Conservation (phyloP, 2,888 invertebrate species). For the Spodoptera picta region DNA sequence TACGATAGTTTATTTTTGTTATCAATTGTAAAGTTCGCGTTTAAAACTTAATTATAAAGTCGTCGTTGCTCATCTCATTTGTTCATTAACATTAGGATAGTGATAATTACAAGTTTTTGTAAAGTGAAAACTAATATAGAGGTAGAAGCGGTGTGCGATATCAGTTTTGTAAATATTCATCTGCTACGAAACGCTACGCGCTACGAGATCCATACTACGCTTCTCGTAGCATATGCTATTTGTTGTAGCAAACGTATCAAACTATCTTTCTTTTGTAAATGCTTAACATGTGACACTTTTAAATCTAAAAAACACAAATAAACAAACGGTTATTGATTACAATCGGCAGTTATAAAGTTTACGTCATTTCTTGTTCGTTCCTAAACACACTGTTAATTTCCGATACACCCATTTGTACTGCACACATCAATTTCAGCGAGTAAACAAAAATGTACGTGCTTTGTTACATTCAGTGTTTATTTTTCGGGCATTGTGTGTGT, state of each 20-base stretch:
- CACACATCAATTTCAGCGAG: constrained; percentile 60
- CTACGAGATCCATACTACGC: background rate
- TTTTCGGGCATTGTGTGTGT: constrained; percentile 54
- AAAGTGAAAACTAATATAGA: no score
- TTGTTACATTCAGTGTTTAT: constrained; percentile 58
- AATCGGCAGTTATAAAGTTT: constrained; percentile 25
- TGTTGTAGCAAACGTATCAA: constrained; percentile 1
- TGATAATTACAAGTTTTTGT: no score
- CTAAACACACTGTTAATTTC: constrained; percentile 60
- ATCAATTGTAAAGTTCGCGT: background rate
- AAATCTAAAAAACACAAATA: no score
- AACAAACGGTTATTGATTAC: constrained; percentile 23
- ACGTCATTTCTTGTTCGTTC: constrained; percentile 38
- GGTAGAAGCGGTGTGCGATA: no score
- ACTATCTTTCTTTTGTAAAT: no score
- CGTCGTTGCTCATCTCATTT: no score
- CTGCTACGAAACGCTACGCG: background rate
- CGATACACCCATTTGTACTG: constrained; percentile 54
- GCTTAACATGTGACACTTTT: no score
- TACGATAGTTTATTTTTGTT: constrained; percentile 15
- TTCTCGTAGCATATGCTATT: constrained; percentile 2
- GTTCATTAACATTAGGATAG: no score
- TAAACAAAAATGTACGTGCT: constrained; percentile 61
- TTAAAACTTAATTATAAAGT: background rate
- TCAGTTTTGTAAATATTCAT: background rate